Base-by-base conservation (phyloP, 1,140 invertebrate species). In the Nymphalis io region DNA sequence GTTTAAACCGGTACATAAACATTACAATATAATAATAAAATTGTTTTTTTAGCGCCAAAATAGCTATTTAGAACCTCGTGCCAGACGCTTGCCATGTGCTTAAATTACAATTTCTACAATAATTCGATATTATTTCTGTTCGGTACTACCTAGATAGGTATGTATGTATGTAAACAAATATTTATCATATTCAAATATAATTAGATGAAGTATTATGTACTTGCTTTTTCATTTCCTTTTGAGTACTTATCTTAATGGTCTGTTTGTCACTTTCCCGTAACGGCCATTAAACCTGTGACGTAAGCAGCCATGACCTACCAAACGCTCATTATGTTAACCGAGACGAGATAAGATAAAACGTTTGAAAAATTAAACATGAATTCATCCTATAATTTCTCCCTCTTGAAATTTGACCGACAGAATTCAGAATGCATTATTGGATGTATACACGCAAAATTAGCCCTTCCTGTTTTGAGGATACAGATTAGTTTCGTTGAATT, bases 241-340 rank as follows among this genome's bases (percentile, higher is more conserved):
- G 27, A 8, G 27, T 33, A 33, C 11, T 42, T 42, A 42, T 42
- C 40, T 42, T 42, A 42, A 42, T 42, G 40, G 13, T n/a, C 15
- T n/a, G 40, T n/a, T 15, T 42, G 40, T 42, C 40, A 42, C 12
- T 42, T 42, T 42, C 40, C 40, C 40, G 0, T 15, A 42, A 42
- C 40, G 40, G 40, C 40, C 66, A 72, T 79, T 76, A 74, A 67
- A 60, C 20, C 46, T 38, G 33, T 72, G 59, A 65, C 76, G 71
- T 63, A 67, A 68, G 18, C 60, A 70, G 74, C 65, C 72, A 23
- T 76, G 74, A 79, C 74, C 77, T 76, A 74, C 71, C 63, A 57
- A 61, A 21, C 38, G 67, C 42, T 70, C 66, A 62, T 65, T 70
- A 65, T 60, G 62, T 63, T 51, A 42, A 42, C 61, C 55, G n/a